phyloP scores from a whole-genome alignment of 2,797 vertebrate genomes.

The Helarctos malayanus region DNA sequence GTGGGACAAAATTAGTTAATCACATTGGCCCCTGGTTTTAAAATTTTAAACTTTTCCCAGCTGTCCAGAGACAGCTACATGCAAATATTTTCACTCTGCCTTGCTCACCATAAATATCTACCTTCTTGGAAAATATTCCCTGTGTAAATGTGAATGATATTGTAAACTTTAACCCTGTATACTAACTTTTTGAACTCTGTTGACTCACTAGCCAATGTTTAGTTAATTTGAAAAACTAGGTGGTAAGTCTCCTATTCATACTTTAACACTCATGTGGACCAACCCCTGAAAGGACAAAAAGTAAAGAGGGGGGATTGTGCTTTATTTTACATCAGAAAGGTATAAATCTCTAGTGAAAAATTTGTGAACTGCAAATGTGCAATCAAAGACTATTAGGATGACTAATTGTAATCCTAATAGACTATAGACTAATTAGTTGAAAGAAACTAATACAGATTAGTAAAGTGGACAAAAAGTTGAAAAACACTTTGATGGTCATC shows the following conservation, averaged over 20 bases:
- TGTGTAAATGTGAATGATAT: not conserved
- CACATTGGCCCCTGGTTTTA: not conserved
- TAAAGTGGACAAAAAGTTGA: not conserved
- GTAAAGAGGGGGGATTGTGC: not conserved
- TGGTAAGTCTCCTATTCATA: not conserved
- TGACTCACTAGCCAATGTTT: not conserved
- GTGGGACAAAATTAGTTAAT: conserved; percentile 15
- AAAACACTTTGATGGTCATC: not conserved
- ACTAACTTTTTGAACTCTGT: not conserved
- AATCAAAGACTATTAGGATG: conserved; percentile 27
- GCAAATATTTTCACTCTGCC: conserved; percentile 20
- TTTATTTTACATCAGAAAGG: conserved; percentile 36
- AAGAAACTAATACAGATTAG: not conserved
- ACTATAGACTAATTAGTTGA: not conserved
- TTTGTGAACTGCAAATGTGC: conserved; percentile 74
- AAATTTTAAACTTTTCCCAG: not conserved
- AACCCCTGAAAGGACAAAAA: not conserved
- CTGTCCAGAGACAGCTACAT: not conserved
- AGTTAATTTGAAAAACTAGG: conserved; percentile 22
- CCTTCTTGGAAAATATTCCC: not conserved
- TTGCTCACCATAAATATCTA: not conserved
- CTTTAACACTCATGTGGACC: not conserved
- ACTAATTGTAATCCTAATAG: not conserved
- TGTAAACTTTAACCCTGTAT: not conserved
- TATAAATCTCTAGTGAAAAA: conserved; percentile 80